Conservation (phyloP, 2,888 invertebrate genomes). For the Papilio elwesi region DNA sequence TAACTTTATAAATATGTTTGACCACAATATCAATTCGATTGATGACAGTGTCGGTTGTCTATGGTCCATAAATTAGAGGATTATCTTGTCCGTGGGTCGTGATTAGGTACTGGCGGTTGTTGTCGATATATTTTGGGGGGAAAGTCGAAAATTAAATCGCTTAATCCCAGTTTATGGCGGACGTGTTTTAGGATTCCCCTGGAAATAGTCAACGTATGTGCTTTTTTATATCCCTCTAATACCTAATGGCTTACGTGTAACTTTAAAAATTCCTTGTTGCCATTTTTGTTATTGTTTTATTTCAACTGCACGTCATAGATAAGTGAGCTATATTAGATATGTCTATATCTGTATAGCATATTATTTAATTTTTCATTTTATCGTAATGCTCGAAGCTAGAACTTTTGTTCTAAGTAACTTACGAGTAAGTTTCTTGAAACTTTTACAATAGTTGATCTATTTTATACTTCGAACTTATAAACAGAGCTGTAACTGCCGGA, state of each 20-base stretch:
- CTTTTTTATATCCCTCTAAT: constrained; percentile 25
- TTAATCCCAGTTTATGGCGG: constrained; percentile 74
- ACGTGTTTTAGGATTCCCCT: constrained; percentile 59
- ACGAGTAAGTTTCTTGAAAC: too few relatives aligned
- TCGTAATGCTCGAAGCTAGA: too few relatives aligned
- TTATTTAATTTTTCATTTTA: too few relatives aligned
- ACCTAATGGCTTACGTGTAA: not conserved
- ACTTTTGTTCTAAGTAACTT: too few relatives aligned
- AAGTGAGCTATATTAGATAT: too few relatives aligned
- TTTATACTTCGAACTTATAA: too few relatives aligned
- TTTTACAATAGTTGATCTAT: too few relatives aligned
- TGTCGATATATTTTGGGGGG: constrained; percentile 64
- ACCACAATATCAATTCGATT: constrained; percentile 67
- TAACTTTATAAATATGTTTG: constrained; percentile 73
- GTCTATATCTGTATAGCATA: too few relatives aligned
- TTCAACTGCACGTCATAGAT: too few relatives aligned
- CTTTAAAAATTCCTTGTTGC: not conserved
- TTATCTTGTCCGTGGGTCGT: constrained; percentile 78
- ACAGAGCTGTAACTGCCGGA: too few relatives aligned
- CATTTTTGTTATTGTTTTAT: not conserved
- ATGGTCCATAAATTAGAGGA: constrained; percentile 80
- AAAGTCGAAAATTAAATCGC: constrained; percentile 79
- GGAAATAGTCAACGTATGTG: constrained; percentile 40
- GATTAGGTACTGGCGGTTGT: constrained; percentile 75
- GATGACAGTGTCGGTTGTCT: constrained; percentile 72